Percentiles rank a stretch among this genome's conserved stretches.
phyloP scores from a whole-genome alignment of 2,888 invertebrate genomes.

The Habroteleia sp. region DNA sequence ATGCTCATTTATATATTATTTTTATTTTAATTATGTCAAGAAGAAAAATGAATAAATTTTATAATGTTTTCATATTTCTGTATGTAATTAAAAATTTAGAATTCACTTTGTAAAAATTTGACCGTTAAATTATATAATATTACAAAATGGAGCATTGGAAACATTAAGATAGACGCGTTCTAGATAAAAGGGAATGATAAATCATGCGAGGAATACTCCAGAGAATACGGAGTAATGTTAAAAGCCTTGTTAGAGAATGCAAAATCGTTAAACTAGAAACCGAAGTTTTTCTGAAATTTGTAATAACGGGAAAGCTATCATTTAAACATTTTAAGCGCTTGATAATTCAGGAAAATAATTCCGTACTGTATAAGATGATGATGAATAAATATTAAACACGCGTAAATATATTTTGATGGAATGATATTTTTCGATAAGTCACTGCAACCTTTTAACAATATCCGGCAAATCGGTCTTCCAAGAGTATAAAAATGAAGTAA shows the following conservation, averaged over 20 bases:
- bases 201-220: constrained; percentile 36
- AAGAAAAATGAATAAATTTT: no score
- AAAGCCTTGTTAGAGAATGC: constrained; percentile 54
- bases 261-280: constrained; percentile 40
- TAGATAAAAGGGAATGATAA: constrained; percentile 44
- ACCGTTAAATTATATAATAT: constrained; percentile 22
- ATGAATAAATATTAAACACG: neutral
- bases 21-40: no score
- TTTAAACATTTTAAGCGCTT: constrained; percentile 37
- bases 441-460: constrained; percentile 17
- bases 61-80: no score
- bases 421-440: constrained; percentile 22
- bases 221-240: constrained; percentile 41
- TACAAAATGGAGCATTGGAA: constrained; percentile 23
- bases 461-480: constrained; percentile 16
- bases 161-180: constrained; percentile 25
- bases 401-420: constrained; percentile 17
- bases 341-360: constrained; percentile 30
- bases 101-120: neutral
- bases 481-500: constrained; percentile 6
- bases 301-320: constrained; percentile 22
- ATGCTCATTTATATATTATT: no score
- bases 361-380: neutral
- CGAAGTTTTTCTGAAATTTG: constrained; percentile 43
- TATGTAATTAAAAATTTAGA: no score